Base-by-base conservation (phyloP, 2,797 vertebrate species). In the Anas bernieri region DNA sequence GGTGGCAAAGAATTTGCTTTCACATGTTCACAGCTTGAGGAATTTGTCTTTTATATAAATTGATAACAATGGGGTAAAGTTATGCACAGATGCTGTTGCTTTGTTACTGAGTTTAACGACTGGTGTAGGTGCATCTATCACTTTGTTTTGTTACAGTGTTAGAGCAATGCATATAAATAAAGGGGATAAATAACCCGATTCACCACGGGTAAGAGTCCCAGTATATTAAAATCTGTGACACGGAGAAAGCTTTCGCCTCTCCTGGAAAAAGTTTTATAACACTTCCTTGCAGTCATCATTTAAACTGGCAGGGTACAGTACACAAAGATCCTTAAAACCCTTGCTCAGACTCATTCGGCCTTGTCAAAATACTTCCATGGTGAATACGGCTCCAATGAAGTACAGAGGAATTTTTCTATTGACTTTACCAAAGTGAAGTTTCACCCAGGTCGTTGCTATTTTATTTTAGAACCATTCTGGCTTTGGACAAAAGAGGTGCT, bases 181-280 rank as follows among this genome's bases (percentile, higher is more conserved):
- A 93, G n/a, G 68, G 83, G 90, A 96, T 92, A 95, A 96, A 97
- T 94, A 96, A 88, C 91, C 80, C 93, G 79, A 96, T 94, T 96
- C 91, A 85, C 83, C 76, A 28, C 48, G 35, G 86, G 64, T 69
- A 68, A 75, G 86, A 90, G 64, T 80, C 48, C 35, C 54, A 83
- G 83, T 95, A 72, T 94, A 92, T 96, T 94, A 95, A 90, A 94
- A 93, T 83, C 18, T 25, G 74, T 58, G 82, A 73, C 83, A 92
- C 20, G 17, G 35, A 76, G 68, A 94, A 93, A 96, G 92, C 86
- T 92, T 92, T 92, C 0, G 3, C 50, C 69, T 92, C 91, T 93
- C 45, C 75, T 92, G 83, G 63, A 95, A 85, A 90, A 95, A 95
- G 86, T 96, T 96, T 90, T 93, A 43, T 83, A 88, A 78, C 68